Conservation (phyloP, 2,888 invertebrate genomes). For the Stenchaetothrips biformis region DNA sequence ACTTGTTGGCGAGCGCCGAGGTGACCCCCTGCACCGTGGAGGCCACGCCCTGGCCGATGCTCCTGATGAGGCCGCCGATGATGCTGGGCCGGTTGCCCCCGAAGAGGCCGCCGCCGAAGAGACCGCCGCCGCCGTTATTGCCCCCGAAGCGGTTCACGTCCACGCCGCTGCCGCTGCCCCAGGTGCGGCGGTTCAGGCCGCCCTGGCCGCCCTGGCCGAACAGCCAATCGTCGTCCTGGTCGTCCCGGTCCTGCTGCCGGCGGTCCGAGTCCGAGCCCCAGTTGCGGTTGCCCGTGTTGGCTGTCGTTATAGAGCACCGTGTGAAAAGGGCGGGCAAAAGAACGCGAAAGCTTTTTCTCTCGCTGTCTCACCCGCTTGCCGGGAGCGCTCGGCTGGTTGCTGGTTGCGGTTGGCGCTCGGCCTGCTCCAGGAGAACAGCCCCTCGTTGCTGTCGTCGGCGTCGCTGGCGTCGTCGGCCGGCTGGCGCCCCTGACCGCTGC, state of each 20-base stretch:
- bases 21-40: neutral
- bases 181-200: neutral
- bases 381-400: neutral
- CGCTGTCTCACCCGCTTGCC: neutral
- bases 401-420: neutral
- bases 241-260: neutral
- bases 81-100: constrained; percentile 10
- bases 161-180: neutral
- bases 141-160: neutral
- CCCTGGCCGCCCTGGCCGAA: neutral
- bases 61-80: neutral
- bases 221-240: neutral
- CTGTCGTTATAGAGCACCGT: no score
- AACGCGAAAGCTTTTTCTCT: no score
- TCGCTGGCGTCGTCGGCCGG: no score
- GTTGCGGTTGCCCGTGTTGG: neutral
- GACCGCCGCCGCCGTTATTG: neutral
- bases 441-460: no score
- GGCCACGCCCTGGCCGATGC: constrained; percentile 4
- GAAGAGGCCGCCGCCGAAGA: neutral
- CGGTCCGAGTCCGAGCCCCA: neutral
- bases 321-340: no score
- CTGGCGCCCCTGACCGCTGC: no score
- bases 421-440: neutral
- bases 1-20: constrained; percentile 10